These are phyloP conservation scores for Octodon degus DNA, from an alignment of 2,113 vertebrate genomes.

Conservation along the genomic window DNA sequence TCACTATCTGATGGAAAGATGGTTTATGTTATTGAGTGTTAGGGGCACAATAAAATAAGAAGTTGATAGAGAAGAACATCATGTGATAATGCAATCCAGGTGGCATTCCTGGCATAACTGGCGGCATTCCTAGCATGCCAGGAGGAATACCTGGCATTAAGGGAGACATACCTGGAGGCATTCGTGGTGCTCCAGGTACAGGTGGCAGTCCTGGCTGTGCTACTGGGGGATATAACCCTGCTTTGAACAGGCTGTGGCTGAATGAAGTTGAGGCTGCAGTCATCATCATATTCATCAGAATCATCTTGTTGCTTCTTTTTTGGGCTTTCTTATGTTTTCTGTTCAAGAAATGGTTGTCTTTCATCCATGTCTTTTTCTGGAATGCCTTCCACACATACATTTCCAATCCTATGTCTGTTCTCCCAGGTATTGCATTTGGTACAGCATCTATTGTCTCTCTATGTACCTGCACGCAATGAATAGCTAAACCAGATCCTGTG, in stretches of 20 bases:
- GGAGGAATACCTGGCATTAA: constrained; percentile 96
- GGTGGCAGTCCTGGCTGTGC: constrained; percentile 94
- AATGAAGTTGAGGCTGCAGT: constrained; percentile 94
- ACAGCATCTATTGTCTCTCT: constrained; percentile 99
- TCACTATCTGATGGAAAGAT: background rate
- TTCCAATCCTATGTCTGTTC: constrained; percentile 97
- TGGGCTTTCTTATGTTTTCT: constrained; percentile 97
- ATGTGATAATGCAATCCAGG: constrained; percentile 89
- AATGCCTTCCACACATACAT: constrained; percentile 99
- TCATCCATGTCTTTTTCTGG: constrained; percentile 99
- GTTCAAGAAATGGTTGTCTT: constrained; percentile 94
- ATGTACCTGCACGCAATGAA: constrained; percentile 99
- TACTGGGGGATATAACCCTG: constrained; percentile 92
- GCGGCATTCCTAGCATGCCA: constrained; percentile 94
- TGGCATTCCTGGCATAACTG: constrained; percentile 93
- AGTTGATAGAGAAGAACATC: background rate
- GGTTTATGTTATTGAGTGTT: background rate
- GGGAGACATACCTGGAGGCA: constrained; percentile 92
- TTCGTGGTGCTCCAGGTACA: constrained; percentile 73
- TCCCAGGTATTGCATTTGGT: constrained; percentile 98
- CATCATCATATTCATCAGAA: constrained; percentile 96
- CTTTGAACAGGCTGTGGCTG: constrained; percentile 91
- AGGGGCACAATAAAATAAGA: background rate
- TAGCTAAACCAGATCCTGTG: constrained; percentile 97
- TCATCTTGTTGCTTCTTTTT: constrained; percentile 98